Evolutionary conservation across 1,140 invertebrate genomes (phyloP).

Genomic region (Drosophila orosa): DNA sequence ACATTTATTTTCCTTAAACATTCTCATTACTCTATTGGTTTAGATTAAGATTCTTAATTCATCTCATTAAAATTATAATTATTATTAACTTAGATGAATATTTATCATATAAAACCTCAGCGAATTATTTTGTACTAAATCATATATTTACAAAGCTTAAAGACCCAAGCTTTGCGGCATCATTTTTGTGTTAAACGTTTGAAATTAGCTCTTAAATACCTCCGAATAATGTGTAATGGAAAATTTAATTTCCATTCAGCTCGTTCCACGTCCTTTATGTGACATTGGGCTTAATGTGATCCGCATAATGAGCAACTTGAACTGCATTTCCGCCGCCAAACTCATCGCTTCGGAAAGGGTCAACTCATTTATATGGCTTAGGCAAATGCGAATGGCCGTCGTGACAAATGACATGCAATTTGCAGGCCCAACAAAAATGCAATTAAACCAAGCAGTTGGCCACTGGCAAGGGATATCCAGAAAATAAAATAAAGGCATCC

Average conservation of each 20-base stretch:
- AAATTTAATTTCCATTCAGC: conserved; percentile 8
- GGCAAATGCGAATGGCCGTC: conserved; percentile 63
- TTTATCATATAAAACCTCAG: background rate
- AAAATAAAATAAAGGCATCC: conserved; percentile 20
- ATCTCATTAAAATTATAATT: background rate
- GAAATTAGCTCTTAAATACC: background rate
- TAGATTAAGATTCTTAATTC: background rate
- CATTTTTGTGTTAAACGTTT: background rate
- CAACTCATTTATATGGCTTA: conserved; percentile 77
- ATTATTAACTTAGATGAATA: background rate
- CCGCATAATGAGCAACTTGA: conserved; percentile 38
- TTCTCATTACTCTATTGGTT: background rate
- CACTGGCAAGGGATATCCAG: conserved; percentile 14
- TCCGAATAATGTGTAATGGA: background rate
- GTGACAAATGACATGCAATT: conserved; percentile 80
- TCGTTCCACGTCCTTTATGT: background rate
- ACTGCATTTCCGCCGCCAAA: conserved; percentile 29
- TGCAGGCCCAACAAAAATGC: conserved; percentile 71
- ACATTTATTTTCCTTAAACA: background rate
- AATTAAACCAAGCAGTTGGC: conserved; percentile 68
- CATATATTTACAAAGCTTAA: background rate
- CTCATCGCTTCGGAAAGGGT: conserved; percentile 18
- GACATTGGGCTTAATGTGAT: conserved; percentile 28
- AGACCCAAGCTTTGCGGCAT: background rate
- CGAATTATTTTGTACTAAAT: background rate